A percentile compares a stretch with the other conserved stretches of the same genome.
Evolutionary conservation across 2,797 vertebrate species (phyloP).

Genomic region (Naso thynnoides): DNA sequence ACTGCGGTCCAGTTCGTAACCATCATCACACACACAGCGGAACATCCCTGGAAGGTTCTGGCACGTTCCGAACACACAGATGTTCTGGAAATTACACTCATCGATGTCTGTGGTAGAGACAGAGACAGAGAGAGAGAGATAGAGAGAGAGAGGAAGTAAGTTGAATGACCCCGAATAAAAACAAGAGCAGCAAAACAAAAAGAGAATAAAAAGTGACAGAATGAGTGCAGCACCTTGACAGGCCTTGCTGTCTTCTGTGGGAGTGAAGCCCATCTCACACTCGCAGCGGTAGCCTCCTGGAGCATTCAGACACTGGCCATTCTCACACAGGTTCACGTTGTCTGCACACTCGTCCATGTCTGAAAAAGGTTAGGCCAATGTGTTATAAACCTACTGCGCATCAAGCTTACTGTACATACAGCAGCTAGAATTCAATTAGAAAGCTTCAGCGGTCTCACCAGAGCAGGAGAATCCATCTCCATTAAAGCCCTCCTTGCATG

Average conservation of each 20-base stretch:
- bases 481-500: slow-evolving; percentile 91
- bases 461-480: slow-evolving; percentile 93
- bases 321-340: slow-evolving; percentile 93
- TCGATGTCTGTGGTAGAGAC: slow-evolving; percentile 89
- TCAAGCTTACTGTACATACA: background rate
- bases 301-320: slow-evolving; percentile 94
- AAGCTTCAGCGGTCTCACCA: slow-evolving; percentile 73
- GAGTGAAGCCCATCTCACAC: slow-evolving; percentile 97
- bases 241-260: slow-evolving; percentile 91
- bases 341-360: slow-evolving; percentile 96
- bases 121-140: background rate
- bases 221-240: slow-evolving; percentile 87
- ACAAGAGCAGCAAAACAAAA: background rate
- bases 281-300: slow-evolving; percentile 94
- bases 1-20: slow-evolving; percentile 93
- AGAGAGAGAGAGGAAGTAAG: slow-evolving; percentile 2
- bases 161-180: background rate
- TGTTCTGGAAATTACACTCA: slow-evolving; percentile 94
- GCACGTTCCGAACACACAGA: slow-evolving; percentile 94
- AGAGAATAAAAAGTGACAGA: background rate
- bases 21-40: slow-evolving; percentile 91
- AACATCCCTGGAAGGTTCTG: slow-evolving; percentile 97
- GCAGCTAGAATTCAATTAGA: background rate
- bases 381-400: background rate
- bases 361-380: slow-evolving; percentile 52